Conservation (phyloP, 2,797 vertebrate genomes). For the Thripadectes ignobilis region DNA sequence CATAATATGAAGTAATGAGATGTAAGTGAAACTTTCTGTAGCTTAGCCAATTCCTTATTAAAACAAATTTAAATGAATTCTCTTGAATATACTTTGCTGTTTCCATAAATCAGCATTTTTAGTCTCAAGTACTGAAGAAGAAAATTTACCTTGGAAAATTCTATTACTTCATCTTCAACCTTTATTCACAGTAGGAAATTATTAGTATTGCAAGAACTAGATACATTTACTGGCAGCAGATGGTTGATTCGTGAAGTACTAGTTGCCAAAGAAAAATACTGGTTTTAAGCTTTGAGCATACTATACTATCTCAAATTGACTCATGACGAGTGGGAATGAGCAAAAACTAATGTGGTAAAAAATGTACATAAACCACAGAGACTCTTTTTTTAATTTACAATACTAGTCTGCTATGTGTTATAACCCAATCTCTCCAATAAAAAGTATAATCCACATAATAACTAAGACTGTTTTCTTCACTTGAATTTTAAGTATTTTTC, state of each 20-base stretch:
- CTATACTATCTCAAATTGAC: constrained; percentile 56
- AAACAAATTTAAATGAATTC: constrained; percentile 18
- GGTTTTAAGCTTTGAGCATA: constrained; percentile 53
- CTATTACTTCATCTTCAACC: constrained; percentile 48
- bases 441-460: not conserved
- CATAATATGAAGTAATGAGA: constrained; percentile 11
- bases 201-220: constrained; percentile 49
- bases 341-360: constrained; percentile 36
- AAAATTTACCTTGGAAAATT: constrained; percentile 40
- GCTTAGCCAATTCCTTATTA: constrained; percentile 20
- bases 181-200: constrained; percentile 55
- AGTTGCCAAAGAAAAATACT: constrained; percentile 59
- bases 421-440: not conserved
- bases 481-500: not conserved
- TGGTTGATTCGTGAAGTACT: constrained; percentile 61
- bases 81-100: not conserved
- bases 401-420: not conserved
- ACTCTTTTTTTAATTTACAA: not conserved
- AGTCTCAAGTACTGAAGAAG: not conserved
- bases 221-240: constrained; percentile 65
- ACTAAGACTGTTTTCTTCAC: not conserved
- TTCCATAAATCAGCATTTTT: constrained; percentile 16
- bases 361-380: constrained; percentile 43
- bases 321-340: constrained; percentile 65
- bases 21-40: not conserved